A percentile compares a stretch with the other conserved stretches of the same genome.
These are phyloP conservation scores for Gymnobelideus leadbeateri DNA, from an alignment of 2,113 vertebrate genomes.

Conservation along the genomic window DNA sequence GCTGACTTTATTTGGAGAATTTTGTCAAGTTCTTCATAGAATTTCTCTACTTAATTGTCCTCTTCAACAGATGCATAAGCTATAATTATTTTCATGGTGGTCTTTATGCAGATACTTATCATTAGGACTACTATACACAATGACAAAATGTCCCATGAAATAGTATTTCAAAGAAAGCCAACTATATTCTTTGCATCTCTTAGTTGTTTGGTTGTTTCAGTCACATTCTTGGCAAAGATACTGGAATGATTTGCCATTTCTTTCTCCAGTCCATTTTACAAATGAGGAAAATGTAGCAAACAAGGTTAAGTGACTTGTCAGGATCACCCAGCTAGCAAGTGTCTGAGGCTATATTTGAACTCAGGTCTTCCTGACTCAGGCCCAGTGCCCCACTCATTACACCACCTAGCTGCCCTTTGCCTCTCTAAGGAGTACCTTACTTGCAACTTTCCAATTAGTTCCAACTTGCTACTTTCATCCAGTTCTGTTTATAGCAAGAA, in stretches of 20 bases:
- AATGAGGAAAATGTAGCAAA: neutral
- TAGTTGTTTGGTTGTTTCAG: neutral
- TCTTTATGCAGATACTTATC: neutral
- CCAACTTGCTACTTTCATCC: neutral
- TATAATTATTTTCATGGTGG: neutral
- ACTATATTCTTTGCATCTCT: neutral
- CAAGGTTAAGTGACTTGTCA: neutral
- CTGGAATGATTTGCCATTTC: neutral
- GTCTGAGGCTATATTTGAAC: neutral
- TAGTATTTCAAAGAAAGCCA: neutral
- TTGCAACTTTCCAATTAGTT: neutral
- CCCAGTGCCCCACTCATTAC: neutral
- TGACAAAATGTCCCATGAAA: neutral
- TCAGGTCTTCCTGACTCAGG: neutral
- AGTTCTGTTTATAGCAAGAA: neutral
- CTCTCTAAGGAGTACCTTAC: neutral
- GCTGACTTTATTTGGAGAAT: neutral
- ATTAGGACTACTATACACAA: neutral
- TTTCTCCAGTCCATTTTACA: neutral
- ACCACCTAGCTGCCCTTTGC: neutral
- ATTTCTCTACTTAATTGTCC: neutral
- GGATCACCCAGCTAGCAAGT: neutral
- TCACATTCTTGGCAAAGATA: neutral
- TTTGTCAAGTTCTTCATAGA: neutral
- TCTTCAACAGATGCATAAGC: neutral